Base-by-base conservation (phyloP, 92 coral and sea anemone species). In the Phymanthus crucifer region DNA sequence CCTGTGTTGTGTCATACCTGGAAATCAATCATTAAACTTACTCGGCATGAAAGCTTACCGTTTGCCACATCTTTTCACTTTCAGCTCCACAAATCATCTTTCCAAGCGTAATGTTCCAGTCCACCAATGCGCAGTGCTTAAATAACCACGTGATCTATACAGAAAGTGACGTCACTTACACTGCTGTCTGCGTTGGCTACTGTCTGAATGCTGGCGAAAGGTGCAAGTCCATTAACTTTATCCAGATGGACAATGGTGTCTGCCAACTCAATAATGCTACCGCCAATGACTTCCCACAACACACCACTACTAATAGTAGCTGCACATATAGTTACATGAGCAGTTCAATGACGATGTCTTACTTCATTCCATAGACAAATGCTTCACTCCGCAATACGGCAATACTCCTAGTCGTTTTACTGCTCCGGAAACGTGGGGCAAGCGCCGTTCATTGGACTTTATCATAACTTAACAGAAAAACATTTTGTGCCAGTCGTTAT, bases 181-280 rank as follows among this genome's bases (percentile, higher is more conserved):
- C 54, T 1, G 48, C 78, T 13, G n/a, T 13, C 27, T 74, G 78
- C 66, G 31, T 74, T 2, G 48, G 2, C 6, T 71, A 71, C 56
- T 52, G 78, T 24, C 32, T 75, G 69, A 75, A 43, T 54, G 79
- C 70, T 31, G 79, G 79, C 18, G 32, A 54, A 9, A 75, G 57
- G 7, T 75, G 79, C 79, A 75, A 75, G 70, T 75, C 79, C 32
- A 24, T 75, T 26, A 75, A 75, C 27, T 75, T 52, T 50, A 52
- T 52, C 33, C 16, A 54, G 23, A 34, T 29, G 34, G 67, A 46
- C 21, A 75, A 75, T 75, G 70, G 70, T 13, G 57, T 21, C 10
- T 75, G 80, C 38, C 70, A 75, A 18, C 48, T 75, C 38, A 75
- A 75, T 16, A 56, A 75, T 26, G 80, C 70, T 17, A 57, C 70